Percentiles rank a stretch among this genome's conserved stretches.
These are phyloP conservation scores for Amblyornis subalaris DNA, from an alignment of 2,113 vertebrate species.

Conservation along the genomic window DNA sequence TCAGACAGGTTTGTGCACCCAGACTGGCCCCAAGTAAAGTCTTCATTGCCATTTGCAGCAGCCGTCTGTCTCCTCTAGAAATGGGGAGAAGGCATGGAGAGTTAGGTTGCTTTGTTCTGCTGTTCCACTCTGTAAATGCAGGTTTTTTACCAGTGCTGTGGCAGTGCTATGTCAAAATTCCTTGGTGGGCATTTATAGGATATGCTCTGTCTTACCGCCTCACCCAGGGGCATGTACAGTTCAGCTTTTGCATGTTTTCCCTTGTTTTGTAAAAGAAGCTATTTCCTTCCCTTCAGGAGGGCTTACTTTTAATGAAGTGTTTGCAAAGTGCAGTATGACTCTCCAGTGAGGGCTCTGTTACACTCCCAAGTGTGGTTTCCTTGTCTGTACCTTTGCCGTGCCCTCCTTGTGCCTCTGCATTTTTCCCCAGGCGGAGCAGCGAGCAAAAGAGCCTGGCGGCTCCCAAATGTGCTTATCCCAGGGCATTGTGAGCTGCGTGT, in stretches of 20 bases:
- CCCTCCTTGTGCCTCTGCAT: neutral
- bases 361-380: neutral
- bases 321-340: neutral
- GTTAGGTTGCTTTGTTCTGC: neutral
- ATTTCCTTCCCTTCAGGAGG: neutral
- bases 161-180: neutral
- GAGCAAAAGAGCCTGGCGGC: accelerated
- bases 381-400: accelerated
- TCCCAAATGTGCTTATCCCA: neutral
- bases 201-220: neutral
- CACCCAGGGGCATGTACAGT: accelerated
- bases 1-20: neutral
- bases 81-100: accelerated
- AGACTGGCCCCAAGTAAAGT: neutral
- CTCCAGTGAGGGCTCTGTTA: neutral
- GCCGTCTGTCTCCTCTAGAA: neutral
- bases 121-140: neutral
- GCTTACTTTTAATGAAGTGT: neutral
- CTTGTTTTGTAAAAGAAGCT: neutral
- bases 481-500: neutral
- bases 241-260: neutral
- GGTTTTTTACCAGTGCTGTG: neutral
- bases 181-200: neutral
- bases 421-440: neutral
- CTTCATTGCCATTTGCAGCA: neutral